phyloP scores from a whole-genome alignment of 1,140 invertebrate genomes.

The Patella vulgata region DNA sequence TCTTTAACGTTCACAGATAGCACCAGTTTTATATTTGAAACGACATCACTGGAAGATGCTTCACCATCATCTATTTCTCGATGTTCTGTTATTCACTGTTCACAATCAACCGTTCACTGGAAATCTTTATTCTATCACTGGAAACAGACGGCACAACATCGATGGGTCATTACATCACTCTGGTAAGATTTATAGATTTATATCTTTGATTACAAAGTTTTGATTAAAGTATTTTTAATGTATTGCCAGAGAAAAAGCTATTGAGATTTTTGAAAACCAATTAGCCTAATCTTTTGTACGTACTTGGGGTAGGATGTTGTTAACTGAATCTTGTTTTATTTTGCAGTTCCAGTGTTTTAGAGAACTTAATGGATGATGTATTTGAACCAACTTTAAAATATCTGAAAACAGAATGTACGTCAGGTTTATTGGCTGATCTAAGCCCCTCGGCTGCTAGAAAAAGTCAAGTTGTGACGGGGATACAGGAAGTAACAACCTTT shows the following conservation, averaged over 20 bases:
- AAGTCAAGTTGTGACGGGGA: conserved; percentile 46
- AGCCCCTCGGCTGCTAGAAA: conserved; percentile 21
- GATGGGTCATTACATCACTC: conserved; percentile 52
- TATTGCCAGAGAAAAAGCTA: no score
- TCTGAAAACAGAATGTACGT: conserved; percentile 44
- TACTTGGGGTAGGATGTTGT: not conserved
- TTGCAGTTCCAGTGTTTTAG: conserved; percentile 55
- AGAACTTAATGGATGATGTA: conserved; percentile 51
- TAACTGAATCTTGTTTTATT: conserved; percentile 9
- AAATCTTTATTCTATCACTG: conserved; percentile 55
- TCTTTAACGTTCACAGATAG: no score
- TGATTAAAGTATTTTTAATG: conserved; percentile 3
- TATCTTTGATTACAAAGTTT: not conserved
- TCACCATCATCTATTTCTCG: conserved; percentile 56
- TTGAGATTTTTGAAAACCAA: not conserved
- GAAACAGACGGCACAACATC: conserved; percentile 51
- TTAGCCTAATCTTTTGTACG: not conserved
- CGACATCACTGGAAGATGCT: conserved; percentile 41
- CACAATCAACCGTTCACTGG: conserved; percentile 48
- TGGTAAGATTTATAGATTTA: conserved; percentile 44
- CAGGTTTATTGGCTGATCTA: conserved; percentile 47
- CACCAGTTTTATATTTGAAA: conserved; percentile 61
- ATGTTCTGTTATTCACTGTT: conserved; percentile 54
- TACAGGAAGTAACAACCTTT: conserved; percentile 59
- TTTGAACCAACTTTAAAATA: conserved; percentile 59